Percentiles rank a stretch among this genome's conserved stretches.
Evolutionary conservation across 2,888 invertebrate genomes (phyloP).

Genomic region (Anthophora plumipes): DNA sequence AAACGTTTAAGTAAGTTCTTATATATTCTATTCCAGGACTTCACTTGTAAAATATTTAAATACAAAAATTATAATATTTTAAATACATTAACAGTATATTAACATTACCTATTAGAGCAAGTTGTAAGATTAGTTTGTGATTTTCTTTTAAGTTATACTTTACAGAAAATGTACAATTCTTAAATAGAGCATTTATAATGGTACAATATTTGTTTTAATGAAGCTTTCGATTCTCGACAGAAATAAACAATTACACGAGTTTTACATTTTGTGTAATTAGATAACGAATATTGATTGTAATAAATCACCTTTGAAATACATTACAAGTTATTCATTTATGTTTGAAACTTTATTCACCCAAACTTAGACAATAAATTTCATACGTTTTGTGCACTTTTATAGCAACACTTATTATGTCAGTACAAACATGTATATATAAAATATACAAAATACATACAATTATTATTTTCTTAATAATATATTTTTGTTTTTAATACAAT

Average conservation of each 20-base stretch:
- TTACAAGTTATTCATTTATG: slow-evolving; percentile 54
- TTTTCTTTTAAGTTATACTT: slow-evolving; percentile 15
- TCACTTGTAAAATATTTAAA: slow-evolving; percentile 36
- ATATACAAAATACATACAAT: slow-evolving; percentile 54
- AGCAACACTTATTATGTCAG: neutral
- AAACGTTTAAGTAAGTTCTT: neutral
- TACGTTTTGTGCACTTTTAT: slow-evolving; percentile 16
- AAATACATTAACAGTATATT: slow-evolving; percentile 36
- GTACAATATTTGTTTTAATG: slow-evolving; percentile 31
- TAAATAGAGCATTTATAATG: slow-evolving; percentile 28
- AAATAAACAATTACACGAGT: slow-evolving; percentile 31
- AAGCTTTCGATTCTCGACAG: slow-evolving; percentile 16
- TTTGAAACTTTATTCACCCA: slow-evolving; percentile 33
- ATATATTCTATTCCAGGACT: slow-evolving; percentile 34
- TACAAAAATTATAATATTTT: slow-evolving; percentile 19
- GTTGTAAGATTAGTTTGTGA: slow-evolving; percentile 11
- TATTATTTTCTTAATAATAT: slow-evolving; percentile 29
- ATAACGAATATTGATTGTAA: slow-evolving; percentile 50
- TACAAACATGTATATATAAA: slow-evolving; percentile 32
- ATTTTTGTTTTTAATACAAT: slow-evolving; percentile 26
- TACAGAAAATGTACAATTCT: slow-evolving; percentile 2
- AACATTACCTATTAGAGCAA: slow-evolving; percentile 31
- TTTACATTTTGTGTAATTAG: slow-evolving; percentile 52
- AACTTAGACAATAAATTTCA: slow-evolving; percentile 23
- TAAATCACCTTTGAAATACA: slow-evolving; percentile 56